Base-by-base conservation (phyloP, 1,140 invertebrate species). In the Laupala kohalensis region DNA sequence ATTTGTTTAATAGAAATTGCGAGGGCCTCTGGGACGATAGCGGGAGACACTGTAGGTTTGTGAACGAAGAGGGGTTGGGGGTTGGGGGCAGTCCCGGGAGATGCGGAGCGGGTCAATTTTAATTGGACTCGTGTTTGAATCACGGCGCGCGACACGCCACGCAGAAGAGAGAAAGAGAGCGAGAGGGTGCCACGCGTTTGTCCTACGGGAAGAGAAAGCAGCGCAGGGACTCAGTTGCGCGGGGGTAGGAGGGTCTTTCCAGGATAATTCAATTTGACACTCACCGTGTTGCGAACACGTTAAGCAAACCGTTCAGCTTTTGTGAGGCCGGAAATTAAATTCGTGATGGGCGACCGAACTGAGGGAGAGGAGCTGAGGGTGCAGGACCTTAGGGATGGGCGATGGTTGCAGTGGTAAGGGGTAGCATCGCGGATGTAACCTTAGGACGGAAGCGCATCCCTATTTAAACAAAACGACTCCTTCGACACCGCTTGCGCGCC, bases 271-370 rank as follows among this genome's bases (percentile, higher is more conserved):
- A 73, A 73, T 73, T 73, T 70, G 72, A 71, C 63, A 64, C 69
- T 70, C 69, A 63, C 72, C 29, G 28, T 67, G 72, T 63, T 69
- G 72, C 66, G 72, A 73, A 73, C 65, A 64, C 72, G 72, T 73
- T 73, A 73, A 73, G 65, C 72, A 73, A 73, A 73, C 69, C 65
- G 72, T 73, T 70, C 67, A 65, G 72, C 70, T 67, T 71, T 73
- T 73, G 69, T 73, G 69, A 71, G 64, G 69, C 29, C 69, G 72
- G 72, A 73, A 73, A 73, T 73, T 73, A 73, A 73, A 73, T 73
- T 73, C 28, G 25, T 29, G 67, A 29, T 68, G 67, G 29, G 27
- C 26, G 67, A 68, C 26, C 5, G 67, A 29, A 15, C 13, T 15
- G 27, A 27, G 25, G 15, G 67, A 24, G 67, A 53, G 9, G 19